Evolutionary conservation across 2,888 invertebrate genomes (phyloP), one percentile per base, ranked within the genome.

Genomic region (Phaonia tiefii): DNA sequence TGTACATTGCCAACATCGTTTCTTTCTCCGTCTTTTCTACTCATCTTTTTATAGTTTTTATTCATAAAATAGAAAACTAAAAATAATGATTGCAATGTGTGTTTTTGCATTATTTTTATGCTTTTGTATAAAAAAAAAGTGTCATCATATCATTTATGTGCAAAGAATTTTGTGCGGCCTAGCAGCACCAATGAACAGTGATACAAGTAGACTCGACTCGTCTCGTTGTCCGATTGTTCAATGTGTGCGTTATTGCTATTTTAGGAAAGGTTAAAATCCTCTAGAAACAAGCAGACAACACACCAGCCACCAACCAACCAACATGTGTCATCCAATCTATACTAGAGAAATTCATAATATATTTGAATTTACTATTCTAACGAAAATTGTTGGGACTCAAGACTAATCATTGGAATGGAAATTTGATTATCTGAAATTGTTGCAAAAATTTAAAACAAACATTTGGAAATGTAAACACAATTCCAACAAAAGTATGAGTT

Each of bases 181-280:
- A n/a, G n/a, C n/a, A n/a, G n/a, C n/a, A n/a, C n/a, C n/a, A n/a
- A n/a, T n/a, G n/a, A n/a, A n/a, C n/a, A n/a, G n/a, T n/a, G n/a
- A n/a, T n/a, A n/a, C n/a, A n/a, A n/a, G n/a, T n/a, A n/a, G n/a
- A n/a, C n/a, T n/a, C n/a, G n/a, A n/a, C n/a, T n/a, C n/a, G n/a
- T n/a, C n/a, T n/a, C n/a, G n/a, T n/a, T n/a, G n/a, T n/a, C n/a
- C n/a, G n/a, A n/a, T n/a, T n/a, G n/a, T n/a, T n/a, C n/a, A n/a
- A n/a, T 31, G 31, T 31, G 31, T 31, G 31, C 31, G n/a, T n/a
- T 31, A 8, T 3, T 31, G 74, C 76, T 81, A 81, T 81, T 81
- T 81, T 81, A 78, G 81, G 81, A 81, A 81, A 81, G 81, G 81
- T 81, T 81, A 81, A 81, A 81, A 81, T 78, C 78, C 77, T 81